Base-by-base conservation (phyloP, 1,140 invertebrate genomes). In the Babylonia areolata region DNA sequence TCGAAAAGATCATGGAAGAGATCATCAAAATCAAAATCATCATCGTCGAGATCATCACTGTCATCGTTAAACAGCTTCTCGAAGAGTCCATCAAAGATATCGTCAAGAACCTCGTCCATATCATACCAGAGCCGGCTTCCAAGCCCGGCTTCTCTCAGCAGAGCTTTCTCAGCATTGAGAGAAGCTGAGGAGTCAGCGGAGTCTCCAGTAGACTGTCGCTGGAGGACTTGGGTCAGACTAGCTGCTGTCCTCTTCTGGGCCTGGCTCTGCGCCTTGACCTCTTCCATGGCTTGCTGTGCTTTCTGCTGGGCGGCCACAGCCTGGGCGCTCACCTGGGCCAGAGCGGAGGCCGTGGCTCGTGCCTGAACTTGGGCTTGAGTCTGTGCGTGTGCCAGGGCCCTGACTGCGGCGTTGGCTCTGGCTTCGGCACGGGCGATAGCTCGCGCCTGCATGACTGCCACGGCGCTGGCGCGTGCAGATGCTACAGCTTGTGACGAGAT, bases 51-150 rank as follows among this genome's bases (percentile, higher is more conserved):
- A 17, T 51, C 46, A 17, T 51, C 46, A 17, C 46, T 17, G 40
- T 79, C 77, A 17, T 79, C 77, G 40, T 33, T n/a, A 33, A 79
- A 79, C 28, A 79, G 28, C 17, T 79, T 33, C 28, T 79, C 31
- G 20, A 79, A 51, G 0, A 79, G 39, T 54, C 46, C 79, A 2
- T 81, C 42, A 58, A 54, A 81, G 37, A 58, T 40, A 33, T 64
- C 81, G 12, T 82, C 54, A 20, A 82, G 20, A n/a, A n/a, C 54
- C 9, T 82, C 35, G 51, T 64, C 81, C 31, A 81, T 33, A 81
- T 81, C 79, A 42, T 69, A 31, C 51, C 35, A 39, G 39, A 58
- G 11, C 3, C 39, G 9, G 15, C 35, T 31, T 33, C 33, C 33
- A 15, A 23, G 20, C 11, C 28, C 58, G n/a, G 46, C 11, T 9